These are phyloP conservation scores for Meriones psammophilus DNA, from an alignment of 2,797 vertebrate species.

Conservation along the genomic window DNA sequence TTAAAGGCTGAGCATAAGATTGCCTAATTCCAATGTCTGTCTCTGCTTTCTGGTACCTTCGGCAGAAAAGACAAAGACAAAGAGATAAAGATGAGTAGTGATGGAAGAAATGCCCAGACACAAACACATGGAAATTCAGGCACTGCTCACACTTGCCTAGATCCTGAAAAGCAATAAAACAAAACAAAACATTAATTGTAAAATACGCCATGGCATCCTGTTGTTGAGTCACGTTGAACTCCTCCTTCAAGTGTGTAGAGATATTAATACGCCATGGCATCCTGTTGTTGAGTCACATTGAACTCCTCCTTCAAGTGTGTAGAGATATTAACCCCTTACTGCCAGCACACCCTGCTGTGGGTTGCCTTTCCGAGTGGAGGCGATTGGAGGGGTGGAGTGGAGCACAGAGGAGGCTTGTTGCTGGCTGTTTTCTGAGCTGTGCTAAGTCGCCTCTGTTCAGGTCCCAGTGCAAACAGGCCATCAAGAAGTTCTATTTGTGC, in stretches of 20 bases:
- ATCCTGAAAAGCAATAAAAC: background rate
- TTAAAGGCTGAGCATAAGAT: slow-evolving; percentile 23
- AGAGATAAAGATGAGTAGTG: background rate
- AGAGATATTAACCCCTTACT: background rate
- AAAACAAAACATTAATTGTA: slow-evolving; percentile 46
- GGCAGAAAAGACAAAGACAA: background rate
- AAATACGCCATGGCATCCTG: slow-evolving; percentile 55
- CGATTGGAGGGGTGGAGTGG: fast-evolving
- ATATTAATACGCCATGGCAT: slow-evolving; percentile 37
- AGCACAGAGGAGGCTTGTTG: fast-evolving
- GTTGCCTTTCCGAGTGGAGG: background rate
- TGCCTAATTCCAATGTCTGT: background rate
- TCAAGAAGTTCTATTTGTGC: background rate
- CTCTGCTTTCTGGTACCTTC: background rate
- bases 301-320: background rate
- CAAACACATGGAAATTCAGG: fast-evolving
- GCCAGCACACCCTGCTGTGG: background rate
- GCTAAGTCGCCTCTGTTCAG: fast-evolving
- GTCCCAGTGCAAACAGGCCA: fast-evolving
- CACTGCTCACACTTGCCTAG: background rate
- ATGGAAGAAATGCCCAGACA: background rate
- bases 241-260: too few relatives aligned
- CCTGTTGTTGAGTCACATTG: slow-evolving; percentile 54
- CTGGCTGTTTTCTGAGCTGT: fast-evolving
- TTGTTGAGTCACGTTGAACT: slow-evolving; percentile 57